phyloP scores from a whole-genome alignment of 2,888 invertebrate species.

The Epistrophe eligans region DNA sequence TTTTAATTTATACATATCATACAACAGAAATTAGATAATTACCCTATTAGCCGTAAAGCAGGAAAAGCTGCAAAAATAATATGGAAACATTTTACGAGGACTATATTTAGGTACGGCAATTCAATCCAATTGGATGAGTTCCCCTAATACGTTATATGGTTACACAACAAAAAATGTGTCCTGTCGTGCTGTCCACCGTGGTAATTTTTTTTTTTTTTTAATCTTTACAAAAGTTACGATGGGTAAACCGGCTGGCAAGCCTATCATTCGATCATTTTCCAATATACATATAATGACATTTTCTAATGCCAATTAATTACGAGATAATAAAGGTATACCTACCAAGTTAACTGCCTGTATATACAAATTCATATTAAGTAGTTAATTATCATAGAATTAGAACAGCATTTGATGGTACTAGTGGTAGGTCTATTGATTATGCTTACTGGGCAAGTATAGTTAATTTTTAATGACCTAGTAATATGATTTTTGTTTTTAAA shows the following conservation, averaged over 20 bases:
- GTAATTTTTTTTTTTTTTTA: neutral
- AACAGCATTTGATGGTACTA: neutral
- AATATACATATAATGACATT: constrained; percentile 49
- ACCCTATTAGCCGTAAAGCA: neutral
- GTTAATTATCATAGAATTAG: constrained; percentile 32
- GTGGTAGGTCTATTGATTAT: constrained; percentile 44
- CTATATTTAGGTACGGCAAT: neutral
- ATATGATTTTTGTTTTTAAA: neutral
- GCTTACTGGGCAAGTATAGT: constrained; percentile 28
- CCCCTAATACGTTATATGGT: neutral
- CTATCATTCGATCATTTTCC: constrained; percentile 57
- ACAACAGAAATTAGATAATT: neutral
- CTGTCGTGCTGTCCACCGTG: neutral
- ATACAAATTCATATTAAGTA: constrained; percentile 33
- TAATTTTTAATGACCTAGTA: constrained; percentile 63
- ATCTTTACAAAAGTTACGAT: constrained; percentile 13
- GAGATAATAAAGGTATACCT: constrained; percentile 47
- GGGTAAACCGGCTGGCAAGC: neutral
- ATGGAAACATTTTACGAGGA: neutral
- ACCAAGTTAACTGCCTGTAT: neutral
- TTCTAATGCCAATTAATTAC: constrained; percentile 74
- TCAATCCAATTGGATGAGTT: constrained; percentile 53
- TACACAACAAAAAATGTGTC: neutral
- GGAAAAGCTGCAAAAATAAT: neutral
- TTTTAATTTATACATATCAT: too few relatives aligned